Evolutionary conservation across 2,888 invertebrate species (phyloP).

Genomic region (Pterobdella sp.): DNA sequence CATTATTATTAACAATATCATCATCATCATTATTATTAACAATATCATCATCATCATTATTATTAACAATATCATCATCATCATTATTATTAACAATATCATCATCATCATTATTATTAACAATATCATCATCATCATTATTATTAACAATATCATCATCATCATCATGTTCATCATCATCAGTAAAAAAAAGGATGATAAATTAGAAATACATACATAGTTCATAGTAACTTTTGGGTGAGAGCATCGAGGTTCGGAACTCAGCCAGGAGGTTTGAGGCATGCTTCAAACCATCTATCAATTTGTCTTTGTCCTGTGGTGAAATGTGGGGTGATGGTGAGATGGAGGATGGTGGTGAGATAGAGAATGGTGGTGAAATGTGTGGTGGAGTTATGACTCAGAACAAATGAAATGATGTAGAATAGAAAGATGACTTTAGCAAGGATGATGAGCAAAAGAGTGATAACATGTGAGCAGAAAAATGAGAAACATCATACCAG

Average conservation of each 20-base stretch:
- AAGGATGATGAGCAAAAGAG: too few species aligned
- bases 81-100: neutral
- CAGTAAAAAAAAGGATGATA: neutral
- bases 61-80: neutral
- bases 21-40: neutral
- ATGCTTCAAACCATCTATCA: constrained; percentile 96
- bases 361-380: neutral
- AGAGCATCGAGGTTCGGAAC: constrained; percentile 82
- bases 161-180: constrained; percentile 5
- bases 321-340: neutral
- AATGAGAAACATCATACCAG: too few species aligned
- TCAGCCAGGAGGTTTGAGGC: constrained; percentile 96
- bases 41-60: neutral
- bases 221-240: constrained; percentile 98
- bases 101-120: neutral
- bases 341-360: too few species aligned
- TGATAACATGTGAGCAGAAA: too few species aligned
- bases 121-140: neutral
- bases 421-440: neutral
- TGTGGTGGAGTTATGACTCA: neutral
- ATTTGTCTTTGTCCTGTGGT: constrained; percentile 70
- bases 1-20: neutral
- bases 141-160: neutral
- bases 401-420: neutral
- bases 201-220: constrained; percentile 66